phyloP scores from a whole-genome alignment of 2,888 invertebrate genomes.

The Tetranychus piercei region DNA sequence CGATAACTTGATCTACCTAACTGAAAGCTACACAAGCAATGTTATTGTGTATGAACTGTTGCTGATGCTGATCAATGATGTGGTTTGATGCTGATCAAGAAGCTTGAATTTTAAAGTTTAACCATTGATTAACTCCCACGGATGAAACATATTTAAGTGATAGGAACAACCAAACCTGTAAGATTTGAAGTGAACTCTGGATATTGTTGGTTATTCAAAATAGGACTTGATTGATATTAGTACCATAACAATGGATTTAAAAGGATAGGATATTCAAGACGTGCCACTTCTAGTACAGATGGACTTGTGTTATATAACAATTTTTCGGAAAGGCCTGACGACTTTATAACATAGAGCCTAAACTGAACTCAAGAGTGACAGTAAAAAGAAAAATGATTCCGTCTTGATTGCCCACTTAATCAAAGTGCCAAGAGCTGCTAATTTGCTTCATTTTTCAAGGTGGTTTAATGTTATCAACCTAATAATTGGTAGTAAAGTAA shows the following conservation, averaged over 20 bases:
- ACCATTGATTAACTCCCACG: neutral
- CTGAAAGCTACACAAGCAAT: no score
- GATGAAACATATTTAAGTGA: neutral
- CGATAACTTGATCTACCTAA: no score
- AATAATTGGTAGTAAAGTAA: neutral
- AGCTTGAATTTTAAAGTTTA: neutral
- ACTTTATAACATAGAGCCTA: neutral
- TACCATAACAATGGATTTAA: no score
- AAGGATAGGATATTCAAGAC: neutral
- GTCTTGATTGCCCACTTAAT: no score
- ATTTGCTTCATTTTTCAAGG: neutral
- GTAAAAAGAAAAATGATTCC: no score
- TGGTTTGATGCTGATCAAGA: neutral
- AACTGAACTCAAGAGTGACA: no score
- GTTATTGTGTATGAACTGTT: no score
- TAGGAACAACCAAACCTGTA: neutral
- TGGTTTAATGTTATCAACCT: neutral
- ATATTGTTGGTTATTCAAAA: no score
- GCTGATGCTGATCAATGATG: no score
- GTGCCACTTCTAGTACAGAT: neutral
- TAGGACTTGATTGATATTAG: no score
- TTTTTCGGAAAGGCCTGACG: neutral
- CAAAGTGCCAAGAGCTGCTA: no score
- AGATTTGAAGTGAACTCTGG: neutral
- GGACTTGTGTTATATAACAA: no score